Conservation (phyloP, 2,888 invertebrate species). For the Rhagophthalmus giganteus region DNA sequence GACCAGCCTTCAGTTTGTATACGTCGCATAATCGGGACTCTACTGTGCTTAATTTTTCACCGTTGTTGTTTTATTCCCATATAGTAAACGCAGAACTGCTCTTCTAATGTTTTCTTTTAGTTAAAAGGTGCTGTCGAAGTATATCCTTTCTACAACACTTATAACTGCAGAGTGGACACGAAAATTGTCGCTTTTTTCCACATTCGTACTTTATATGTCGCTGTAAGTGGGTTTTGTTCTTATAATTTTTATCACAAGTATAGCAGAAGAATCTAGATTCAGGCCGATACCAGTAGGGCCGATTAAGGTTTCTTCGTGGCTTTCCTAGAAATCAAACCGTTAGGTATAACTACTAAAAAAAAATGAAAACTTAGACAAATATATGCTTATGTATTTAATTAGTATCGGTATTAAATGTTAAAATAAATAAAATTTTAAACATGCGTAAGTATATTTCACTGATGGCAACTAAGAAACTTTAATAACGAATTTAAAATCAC, state of each 20-base stretch:
- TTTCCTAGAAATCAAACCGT: neutral
- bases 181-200: conserved; percentile 6
- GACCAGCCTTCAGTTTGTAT: no score
- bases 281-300: neutral
- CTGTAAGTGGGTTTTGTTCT: conserved; percentile 4
- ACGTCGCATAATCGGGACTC: no score
- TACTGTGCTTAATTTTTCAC: no score
- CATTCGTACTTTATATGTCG: conserved; percentile 12
- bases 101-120: conserved; percentile 15
- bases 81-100: no score
- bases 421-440: no score
- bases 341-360: neutral
- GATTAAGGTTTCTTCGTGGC: no score
- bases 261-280: conserved; percentile 3
- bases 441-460: no score
- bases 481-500: no score
- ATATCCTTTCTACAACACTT: conserved; percentile 35
- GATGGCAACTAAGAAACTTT: no score
- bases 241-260: conserved; percentile 8
- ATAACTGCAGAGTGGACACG: conserved; percentile 32
- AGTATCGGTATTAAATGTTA: no score
- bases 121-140: conserved; percentile 8
- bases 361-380: neutral
- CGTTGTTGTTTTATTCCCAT: no score
- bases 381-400: no score